A percentile compares a stretch with the other conserved stretches of the same genome.
Evolutionary conservation across 1,140 invertebrate genomes (phyloP).

Genomic region (Pogonognathellus flavescens): DNA sequence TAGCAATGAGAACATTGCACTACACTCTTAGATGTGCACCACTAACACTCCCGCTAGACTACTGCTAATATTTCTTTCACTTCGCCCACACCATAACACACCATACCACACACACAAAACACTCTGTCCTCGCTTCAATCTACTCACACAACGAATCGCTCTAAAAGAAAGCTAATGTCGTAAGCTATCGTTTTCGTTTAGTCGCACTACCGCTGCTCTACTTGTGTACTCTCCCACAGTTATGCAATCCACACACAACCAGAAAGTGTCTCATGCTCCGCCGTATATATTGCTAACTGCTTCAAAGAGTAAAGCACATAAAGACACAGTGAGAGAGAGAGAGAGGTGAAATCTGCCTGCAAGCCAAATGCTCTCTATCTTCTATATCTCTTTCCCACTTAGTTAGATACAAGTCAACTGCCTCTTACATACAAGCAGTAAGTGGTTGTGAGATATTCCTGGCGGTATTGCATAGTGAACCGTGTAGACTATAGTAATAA

Average conservation of each 20-base stretch:
- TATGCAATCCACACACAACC: not conserved
- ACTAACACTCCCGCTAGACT: not conserved
- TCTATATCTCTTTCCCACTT: slow-evolving; percentile 19
- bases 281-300: not conserved
- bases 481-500: no score
- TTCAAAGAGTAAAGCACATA: not conserved
- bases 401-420: no score
- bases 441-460: no score
- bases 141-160: not conserved
- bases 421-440: no score
- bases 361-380: slow-evolving; percentile 37
- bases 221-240: not conserved
- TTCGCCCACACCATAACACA: not conserved
- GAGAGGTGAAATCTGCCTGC: slow-evolving; percentile 38
- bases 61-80: not conserved
- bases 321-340: not conserved
- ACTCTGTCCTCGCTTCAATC: not conserved
- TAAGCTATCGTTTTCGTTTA: not conserved
- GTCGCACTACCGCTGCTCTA: not conserved
- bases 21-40: not conserved
- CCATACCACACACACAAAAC: not conserved
- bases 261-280: slow-evolving; percentile 4
- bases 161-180: slow-evolving; percentile 11
- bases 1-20: not conserved
- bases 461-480: no score